Evolutionary conservation across 1,140 invertebrate species (phyloP), one percentile per base, ranked within the genome.

Genomic region (Wiebesia pumilae): DNA sequence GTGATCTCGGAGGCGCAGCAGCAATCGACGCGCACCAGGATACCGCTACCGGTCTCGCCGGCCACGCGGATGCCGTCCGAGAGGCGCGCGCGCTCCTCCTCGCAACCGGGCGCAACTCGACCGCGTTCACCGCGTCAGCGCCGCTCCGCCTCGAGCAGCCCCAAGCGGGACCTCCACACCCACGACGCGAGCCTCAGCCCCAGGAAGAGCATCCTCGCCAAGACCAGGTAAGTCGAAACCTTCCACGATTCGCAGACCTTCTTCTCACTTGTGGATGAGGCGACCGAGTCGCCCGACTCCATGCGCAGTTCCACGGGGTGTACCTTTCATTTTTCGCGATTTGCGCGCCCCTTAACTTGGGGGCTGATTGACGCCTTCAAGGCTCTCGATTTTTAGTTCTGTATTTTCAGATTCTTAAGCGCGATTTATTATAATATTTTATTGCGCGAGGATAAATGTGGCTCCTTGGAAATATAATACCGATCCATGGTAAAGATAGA

Each of bases 31-130:
- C 86, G 85, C 0, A 92, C 93, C 0, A 91, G 89, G 65, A 94
- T 94, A 24, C 93, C 93, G 1, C 89, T 94, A 43, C 94, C 94
- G 0, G 90, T 94, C 12, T 90, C 90, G 10, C 93, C 93, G 14
- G 90, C 91, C 0, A 94, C 92, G 0, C 91, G 91, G 83, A 92
- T 93, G 89, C 92, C 92, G 3, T 79, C 84, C 88, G 88, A 54
- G 0, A 62, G 86, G 0, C 65, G 83, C 2, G 16, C 40, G 4
- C 86, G 89, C 67, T 90, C 91, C 0, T 87, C 84, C 0, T 92
- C 91, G 0, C 90, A 91, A 62, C 91, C 90, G 0, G 33, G 51
- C 83, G 1, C 14, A 14, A 10, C 78, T 1, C 1, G 88, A 79
- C 6, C 12, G 1, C 62, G 30, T 30, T 58, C 27, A 71, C 10